phyloP scores from a whole-genome alignment of 2,888 invertebrate genomes.

The Tanytarsus gracilentus region DNA sequence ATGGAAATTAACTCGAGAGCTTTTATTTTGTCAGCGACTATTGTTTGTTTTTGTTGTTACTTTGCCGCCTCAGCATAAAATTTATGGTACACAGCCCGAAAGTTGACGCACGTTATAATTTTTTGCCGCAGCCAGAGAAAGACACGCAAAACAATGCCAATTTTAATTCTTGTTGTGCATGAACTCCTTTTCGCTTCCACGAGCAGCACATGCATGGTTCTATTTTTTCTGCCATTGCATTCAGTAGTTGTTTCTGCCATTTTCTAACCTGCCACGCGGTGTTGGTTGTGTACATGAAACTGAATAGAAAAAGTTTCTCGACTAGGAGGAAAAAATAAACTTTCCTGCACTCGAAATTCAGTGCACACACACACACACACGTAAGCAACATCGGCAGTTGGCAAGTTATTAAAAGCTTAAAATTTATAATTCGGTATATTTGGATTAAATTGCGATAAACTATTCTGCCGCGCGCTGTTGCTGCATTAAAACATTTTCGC shows the following conservation, averaged over 20 bases:
- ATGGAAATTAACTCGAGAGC: too few relatives aligned
- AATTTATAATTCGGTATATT: slow-evolving; percentile 11
- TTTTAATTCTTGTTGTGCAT: neutral
- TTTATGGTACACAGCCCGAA: neutral
- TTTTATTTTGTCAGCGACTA: too few relatives aligned
- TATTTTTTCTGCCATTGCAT: too few relatives aligned
- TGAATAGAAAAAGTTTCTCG: too few relatives aligned
- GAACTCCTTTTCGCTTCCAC: neutral
- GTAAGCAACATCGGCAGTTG: too few relatives aligned
- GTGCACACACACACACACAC: neutral
- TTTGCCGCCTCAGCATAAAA: neutral
- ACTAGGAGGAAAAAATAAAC: too few relatives aligned
- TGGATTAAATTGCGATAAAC: slow-evolving; percentile 19
- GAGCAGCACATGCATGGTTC: too few relatives aligned
- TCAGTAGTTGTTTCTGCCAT: too few relatives aligned
- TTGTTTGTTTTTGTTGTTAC: neutral
- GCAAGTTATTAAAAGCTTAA: slow-evolving; percentile 15
- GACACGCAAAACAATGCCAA: neutral
- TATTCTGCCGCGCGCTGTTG: slow-evolving; percentile 1
- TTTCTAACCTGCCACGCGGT: too few relatives aligned
- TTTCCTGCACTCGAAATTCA: too few relatives aligned
- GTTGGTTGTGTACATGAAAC: too few relatives aligned
- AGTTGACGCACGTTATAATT: neutral
- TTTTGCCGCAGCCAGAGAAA: neutral
- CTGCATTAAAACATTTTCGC: neutral